Evolutionary conservation across 1,140 invertebrate species (phyloP).

Genomic region (Drosophila leontia): DNA sequence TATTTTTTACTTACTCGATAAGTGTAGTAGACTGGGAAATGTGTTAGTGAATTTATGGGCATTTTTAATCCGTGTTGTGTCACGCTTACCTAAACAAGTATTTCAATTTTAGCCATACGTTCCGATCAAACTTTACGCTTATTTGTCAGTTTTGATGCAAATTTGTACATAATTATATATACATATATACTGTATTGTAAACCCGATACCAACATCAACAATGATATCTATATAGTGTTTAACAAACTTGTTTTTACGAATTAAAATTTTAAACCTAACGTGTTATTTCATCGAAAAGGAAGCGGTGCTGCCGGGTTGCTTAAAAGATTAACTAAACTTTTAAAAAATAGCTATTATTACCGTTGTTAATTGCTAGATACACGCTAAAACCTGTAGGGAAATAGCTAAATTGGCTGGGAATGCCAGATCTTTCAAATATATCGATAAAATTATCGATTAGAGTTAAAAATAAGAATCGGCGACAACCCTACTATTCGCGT

Average conservation of each 20-base stretch:
- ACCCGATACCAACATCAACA: constrained; percentile 38
- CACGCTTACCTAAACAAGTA: constrained; percentile 50
- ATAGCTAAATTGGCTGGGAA: too few relatives aligned
- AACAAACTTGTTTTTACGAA: constrained; percentile 52
- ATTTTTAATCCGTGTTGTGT: constrained; percentile 72
- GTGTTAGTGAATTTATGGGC: constrained; percentile 59
- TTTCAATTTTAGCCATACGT: constrained; percentile 57
- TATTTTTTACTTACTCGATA: constrained; percentile 35
- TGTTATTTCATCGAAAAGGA: neutral
- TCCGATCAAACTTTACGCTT: constrained; percentile 53
- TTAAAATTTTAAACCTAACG: constrained; percentile 48
- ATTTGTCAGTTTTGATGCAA: constrained; percentile 47
- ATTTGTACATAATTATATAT: constrained; percentile 39
- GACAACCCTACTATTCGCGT: neutral
- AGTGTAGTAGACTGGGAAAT: constrained; percentile 58
- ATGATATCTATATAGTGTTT: constrained; percentile 46
- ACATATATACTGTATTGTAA: constrained; percentile 22
- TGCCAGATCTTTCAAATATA: too few relatives aligned
- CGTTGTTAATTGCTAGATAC: too few relatives aligned
- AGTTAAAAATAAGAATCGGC: neutral
- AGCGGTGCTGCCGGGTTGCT: neutral
- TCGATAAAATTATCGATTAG: neutral
- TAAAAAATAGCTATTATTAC: too few relatives aligned
- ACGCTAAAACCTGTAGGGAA: too few relatives aligned
- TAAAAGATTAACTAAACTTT: too few relatives aligned